Evolutionary conservation across 2,888 invertebrate species (phyloP).

Genomic region (Drosophila affinis): DNA sequence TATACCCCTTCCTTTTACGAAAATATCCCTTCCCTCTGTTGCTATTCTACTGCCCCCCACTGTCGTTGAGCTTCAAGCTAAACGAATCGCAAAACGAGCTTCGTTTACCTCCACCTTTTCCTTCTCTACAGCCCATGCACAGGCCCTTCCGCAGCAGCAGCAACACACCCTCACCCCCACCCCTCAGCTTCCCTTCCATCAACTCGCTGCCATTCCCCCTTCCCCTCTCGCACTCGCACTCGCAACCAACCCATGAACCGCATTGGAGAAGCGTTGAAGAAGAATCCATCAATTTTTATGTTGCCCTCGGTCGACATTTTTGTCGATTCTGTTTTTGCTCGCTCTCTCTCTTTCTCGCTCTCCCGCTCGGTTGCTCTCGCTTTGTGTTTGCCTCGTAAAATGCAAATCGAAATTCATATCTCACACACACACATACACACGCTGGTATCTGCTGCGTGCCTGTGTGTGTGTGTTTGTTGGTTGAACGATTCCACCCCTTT

Average conservation of each 20-base stretch:
- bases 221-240: not conserved
- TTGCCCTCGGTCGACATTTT: slow-evolving; percentile 76
- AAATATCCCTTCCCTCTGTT: slow-evolving; percentile 4
- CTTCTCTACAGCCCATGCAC: slow-evolving; percentile 9
- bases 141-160: slow-evolving; percentile 10
- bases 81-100: slow-evolving; percentile 53
- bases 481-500: slow-evolving; percentile 83
- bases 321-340: slow-evolving; percentile 67
- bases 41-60: slow-evolving; percentile 31
- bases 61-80: slow-evolving; percentile 48
- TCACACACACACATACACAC: slow-evolving; percentile 36
- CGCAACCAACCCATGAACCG: slow-evolving; percentile 19
- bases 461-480: slow-evolving; percentile 58
- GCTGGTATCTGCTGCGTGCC: slow-evolving; percentile 28
- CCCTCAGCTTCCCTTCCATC: slow-evolving; percentile 31
- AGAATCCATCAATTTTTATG: slow-evolving; percentile 82
- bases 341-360: not conserved
- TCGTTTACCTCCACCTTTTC: slow-evolving; percentile 28
- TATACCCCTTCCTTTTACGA: not conserved
- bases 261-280: slow-evolving; percentile 67
- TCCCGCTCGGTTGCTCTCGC: slow-evolving; percentile 1
- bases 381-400: slow-evolving; percentile 63
- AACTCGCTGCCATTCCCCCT: slow-evolving; percentile 14
- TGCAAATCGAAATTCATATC: slow-evolving; percentile 81
- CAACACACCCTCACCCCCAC: slow-evolving; percentile 19